Evolutionary conservation across 2,888 invertebrate species (phyloP).

Genomic region (Pandemis cinnamomeana): DNA sequence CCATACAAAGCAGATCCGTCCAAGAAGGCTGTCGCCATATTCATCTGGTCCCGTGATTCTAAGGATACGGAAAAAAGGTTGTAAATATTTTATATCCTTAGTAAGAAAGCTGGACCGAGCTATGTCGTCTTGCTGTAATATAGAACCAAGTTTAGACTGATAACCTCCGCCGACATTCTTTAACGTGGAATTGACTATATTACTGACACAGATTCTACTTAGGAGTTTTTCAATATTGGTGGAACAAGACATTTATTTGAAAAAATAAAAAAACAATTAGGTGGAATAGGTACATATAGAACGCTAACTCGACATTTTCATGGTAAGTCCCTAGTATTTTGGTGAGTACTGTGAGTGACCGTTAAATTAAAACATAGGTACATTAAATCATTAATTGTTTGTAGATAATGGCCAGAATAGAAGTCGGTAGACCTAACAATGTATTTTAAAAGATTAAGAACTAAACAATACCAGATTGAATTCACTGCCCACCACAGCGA

Average conservation of each 20-base stretch:
- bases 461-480: too few species aligned
- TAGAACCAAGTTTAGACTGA: slow-evolving; percentile 24
- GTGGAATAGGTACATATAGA: too few species aligned
- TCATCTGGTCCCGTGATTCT: slow-evolving; percentile 93
- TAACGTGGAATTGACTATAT: background rate
- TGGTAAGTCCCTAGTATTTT: too few species aligned
- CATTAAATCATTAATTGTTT: too few species aligned
- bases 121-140: slow-evolving; percentile 23
- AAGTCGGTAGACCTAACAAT: too few species aligned
- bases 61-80: slow-evolving; percentile 39
- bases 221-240: background rate
- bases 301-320: too few species aligned
- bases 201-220: slow-evolving; percentile 21
- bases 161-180: slow-evolving; percentile 27
- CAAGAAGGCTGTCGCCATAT: slow-evolving; percentile 91
- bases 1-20: slow-evolving; percentile 94
- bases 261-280: too few species aligned
- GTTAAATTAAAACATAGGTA: too few species aligned
- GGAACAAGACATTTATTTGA: background rate
- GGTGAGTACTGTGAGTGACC: too few species aligned
- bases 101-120: background rate
- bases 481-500: too few species aligned
- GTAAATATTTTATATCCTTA: background rate
- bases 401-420: too few species aligned
- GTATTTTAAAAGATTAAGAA: too few species aligned